Evolutionary conservation across 1,140 invertebrate genomes (phyloP), one percentile per base, ranked within the genome.

Genomic region (Trachymyrmex cornetzi): DNA sequence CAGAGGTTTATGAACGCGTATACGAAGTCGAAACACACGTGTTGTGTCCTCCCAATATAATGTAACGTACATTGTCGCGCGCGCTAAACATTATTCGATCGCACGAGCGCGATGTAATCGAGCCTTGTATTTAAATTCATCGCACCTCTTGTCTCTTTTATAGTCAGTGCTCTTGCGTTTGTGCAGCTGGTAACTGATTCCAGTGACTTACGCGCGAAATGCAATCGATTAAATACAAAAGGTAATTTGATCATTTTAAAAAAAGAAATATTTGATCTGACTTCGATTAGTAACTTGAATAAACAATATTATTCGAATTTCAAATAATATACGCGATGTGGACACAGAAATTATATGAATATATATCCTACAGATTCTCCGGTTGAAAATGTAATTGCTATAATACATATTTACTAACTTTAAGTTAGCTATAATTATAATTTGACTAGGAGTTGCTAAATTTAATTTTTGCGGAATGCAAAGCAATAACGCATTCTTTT

Each of bases 71-170:
- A 24, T 27, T 24, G 66, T 38, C n/a, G 9, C 66, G n/a, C n/a
- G 38, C 12, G 66, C 6, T n/a, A 24, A 44, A 24, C 22, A 27
- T 71, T 71, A 81, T 44, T 22, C 16, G n/a, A 27, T 71, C 16
- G 79, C 66, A 24, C 80, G 55, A 30, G 55, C 16, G 53, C n/a
- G 24, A 4, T 48, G 27, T 59, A 16, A 48, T 59, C 63, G 53
- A 44, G 66, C 53, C 61, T 48, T 11, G 19, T 84, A 30, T 84
- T 84, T 84, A 74, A 74, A 84, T 84, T 61, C 80, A 82, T 82
- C 24, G 38, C 19, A 16, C 19, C 38, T 2, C 38, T 59, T 19
- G 19, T 48, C 38, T 74, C 80, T 55, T 44, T 81, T 48, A 38
- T 61, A 82, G 3, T 3, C 14, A 50, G n/a, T 16, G 53, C 34